These are phyloP conservation scores for Anoncus sp. DNA, from an alignment of 2,888 invertebrate species.

Conservation along the genomic window DNA sequence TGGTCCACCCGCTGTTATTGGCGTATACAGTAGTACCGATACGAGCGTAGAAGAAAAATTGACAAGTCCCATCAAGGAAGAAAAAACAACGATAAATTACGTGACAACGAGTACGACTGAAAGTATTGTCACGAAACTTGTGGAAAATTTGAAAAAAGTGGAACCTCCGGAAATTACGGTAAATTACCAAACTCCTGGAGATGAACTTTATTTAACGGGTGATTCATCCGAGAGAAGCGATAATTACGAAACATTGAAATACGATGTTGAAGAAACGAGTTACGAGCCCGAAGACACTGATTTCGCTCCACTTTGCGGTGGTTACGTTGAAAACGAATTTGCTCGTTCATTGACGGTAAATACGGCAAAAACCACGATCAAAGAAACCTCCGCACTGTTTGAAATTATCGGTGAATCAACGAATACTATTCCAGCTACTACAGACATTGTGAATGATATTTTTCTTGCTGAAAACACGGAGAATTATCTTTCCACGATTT, in stretches of 20 bases:
- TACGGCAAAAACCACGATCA: neutral
- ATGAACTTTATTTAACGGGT: neutral
- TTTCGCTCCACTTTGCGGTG: conserved; percentile 44
- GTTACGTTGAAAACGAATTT: conserved; percentile 28
- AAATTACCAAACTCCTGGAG: neutral
- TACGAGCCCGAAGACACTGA: conserved; percentile 34
- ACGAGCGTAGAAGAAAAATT: neutral
- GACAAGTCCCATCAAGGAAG: neutral
- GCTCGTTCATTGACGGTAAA: conserved; percentile 24
- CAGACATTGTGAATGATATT: neutral
- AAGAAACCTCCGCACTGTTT: conserved; percentile 19
- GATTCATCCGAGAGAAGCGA: neutral
- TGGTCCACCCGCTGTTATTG: conserved; percentile 55
- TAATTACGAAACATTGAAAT: conserved; percentile 16
- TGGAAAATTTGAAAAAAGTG: conserved; percentile 1
- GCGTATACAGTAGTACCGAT: conserved; percentile 25
- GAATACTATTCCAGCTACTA: neutral
- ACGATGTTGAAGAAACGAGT: conserved; percentile 30
- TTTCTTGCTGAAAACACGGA: neutral
- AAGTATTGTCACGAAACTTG: neutral
- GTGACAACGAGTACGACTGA: neutral
- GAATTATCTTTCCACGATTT: conserved; percentile 13
- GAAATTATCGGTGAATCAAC: neutral
- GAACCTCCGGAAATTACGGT: neutral
- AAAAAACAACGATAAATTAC: neutral